phyloP scores from a whole-genome alignment of 2,888 invertebrate genomes.

The Tuta absoluta region DNA sequence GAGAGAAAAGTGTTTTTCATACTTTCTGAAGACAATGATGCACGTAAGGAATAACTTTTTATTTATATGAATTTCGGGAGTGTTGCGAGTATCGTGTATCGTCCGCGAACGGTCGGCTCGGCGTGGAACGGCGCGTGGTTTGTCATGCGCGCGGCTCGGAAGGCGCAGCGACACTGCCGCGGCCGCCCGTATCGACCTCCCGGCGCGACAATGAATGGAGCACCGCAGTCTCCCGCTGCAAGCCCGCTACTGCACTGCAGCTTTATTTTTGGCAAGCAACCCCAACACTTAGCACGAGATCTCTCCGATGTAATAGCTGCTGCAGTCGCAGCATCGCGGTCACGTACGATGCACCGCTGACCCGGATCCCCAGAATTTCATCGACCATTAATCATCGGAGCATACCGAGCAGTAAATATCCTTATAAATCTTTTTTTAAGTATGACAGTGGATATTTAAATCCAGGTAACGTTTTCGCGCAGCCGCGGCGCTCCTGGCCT shows the following conservation, averaged over 20 bases:
- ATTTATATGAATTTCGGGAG: constrained; percentile 50
- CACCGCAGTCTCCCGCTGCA: constrained; percentile 73
- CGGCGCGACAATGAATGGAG: constrained; percentile 65
- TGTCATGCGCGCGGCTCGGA: constrained; percentile 56
- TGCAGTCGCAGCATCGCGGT: constrained; percentile 44
- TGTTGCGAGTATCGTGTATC: neutral
- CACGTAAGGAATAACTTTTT: constrained; percentile 45
- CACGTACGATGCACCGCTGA: constrained; percentile 47
- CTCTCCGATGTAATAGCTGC: constrained; percentile 43
- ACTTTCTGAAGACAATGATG: neutral
- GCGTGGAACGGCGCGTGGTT: constrained; percentile 34
- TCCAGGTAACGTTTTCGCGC: constrained; percentile 24
- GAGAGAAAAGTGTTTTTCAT: neutral
- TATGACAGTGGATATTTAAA: constrained; percentile 13
- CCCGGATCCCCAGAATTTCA: constrained; percentile 44
- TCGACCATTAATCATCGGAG: constrained; percentile 25
- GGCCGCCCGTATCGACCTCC: constrained; percentile 50
- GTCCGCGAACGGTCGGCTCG: constrained; percentile 40
- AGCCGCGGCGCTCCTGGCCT: constrained; percentile 39
- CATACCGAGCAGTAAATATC: neutral
- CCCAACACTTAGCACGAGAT: constrained; percentile 22
- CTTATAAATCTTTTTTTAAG: constrained; percentile 7
- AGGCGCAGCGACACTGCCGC: constrained; percentile 69
- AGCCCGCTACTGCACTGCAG: constrained; percentile 78
- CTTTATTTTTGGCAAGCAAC: constrained; percentile 77